A percentile compares a stretch with the other conserved stretches of the same genome.
phyloP scores from a whole-genome alignment of 2,888 invertebrate species.

The Drosophila neonasuta region DNA sequence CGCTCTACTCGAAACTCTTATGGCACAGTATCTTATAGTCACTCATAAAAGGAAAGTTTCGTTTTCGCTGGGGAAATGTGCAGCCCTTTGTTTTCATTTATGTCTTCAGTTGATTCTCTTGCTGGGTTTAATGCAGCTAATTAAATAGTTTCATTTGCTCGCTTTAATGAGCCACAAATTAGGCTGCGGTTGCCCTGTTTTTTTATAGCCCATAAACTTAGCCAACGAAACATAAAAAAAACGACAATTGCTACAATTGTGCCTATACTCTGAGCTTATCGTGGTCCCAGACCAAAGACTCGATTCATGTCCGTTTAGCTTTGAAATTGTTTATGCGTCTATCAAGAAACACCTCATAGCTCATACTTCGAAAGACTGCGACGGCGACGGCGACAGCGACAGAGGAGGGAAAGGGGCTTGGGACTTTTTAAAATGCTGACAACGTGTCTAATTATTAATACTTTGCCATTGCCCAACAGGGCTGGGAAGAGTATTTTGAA shows the following conservation, averaged over 20 bases:
- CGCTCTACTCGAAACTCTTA: slow-evolving; percentile 19
- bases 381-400: not conserved
- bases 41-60: slow-evolving; percentile 62
- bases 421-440: slow-evolving; percentile 71
- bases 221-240: slow-evolving; percentile 23
- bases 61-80: slow-evolving; percentile 45
- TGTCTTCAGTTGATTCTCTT: slow-evolving; percentile 8
- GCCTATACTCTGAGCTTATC: slow-evolving; percentile 21
- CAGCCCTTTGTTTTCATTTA: slow-evolving; percentile 49
- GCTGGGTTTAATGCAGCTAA: slow-evolving; percentile 55
- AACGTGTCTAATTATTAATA: slow-evolving; percentile 75
- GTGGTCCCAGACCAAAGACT: slow-evolving; percentile 14
- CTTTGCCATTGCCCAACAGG: slow-evolving; percentile 40
- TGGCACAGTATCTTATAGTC: slow-evolving; percentile 7
- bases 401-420: not conserved
- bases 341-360: slow-evolving; percentile 67
- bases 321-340: slow-evolving; percentile 65
- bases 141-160: slow-evolving; percentile 69
- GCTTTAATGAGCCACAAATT: slow-evolving; percentile 67
- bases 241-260: slow-evolving; percentile 68
- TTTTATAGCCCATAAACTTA: slow-evolving; percentile 64
- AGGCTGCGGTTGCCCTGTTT: slow-evolving; percentile 54
- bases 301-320: slow-evolving; percentile 32
- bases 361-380: slow-evolving; percentile 25
- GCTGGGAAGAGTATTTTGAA: slow-evolving; percentile 43